phyloP scores from a whole-genome alignment of 2,888 invertebrate genomes.

The Coenonympha glycerion region DNA sequence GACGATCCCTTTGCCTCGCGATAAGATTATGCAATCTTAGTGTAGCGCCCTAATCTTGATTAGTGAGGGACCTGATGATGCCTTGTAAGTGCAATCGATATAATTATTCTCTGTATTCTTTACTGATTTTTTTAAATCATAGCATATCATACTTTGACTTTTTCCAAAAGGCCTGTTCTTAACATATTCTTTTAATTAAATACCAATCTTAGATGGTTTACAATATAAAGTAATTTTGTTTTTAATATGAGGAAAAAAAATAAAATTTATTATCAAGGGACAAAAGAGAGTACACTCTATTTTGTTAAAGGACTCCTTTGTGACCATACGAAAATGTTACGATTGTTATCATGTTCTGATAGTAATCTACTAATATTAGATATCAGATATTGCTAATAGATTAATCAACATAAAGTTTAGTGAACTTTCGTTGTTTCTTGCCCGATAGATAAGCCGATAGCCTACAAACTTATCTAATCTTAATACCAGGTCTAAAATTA shows the following conservation, averaged over 20 bases:
- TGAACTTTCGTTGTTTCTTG: constrained; percentile 20
- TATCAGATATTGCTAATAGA: constrained; percentile 11
- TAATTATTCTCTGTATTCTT: neutral
- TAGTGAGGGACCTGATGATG: constrained; percentile 38
- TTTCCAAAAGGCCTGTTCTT: no score
- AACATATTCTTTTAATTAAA: no score
- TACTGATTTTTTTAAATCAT: neutral
- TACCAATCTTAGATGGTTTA: no score
- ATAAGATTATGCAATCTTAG: constrained; percentile 62
- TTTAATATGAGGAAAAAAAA: no score
- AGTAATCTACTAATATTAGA: constrained; percentile 16
- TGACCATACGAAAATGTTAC: neutral
- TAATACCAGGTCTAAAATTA: constrained; percentile 6
- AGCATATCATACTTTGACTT: no score
- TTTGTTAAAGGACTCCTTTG: no score
- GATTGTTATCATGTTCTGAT: constrained; percentile 5
- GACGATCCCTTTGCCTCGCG: constrained; percentile 45
- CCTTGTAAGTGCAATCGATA: constrained; percentile 22
- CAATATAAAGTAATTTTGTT: no score
- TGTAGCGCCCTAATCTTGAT: constrained; percentile 50
- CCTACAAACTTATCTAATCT: constrained; percentile 13
- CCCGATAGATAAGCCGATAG: constrained; percentile 18
- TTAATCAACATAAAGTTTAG: constrained; percentile 11
- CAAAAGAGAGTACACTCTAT: no score
- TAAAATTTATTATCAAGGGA: no score